Evolutionary conservation across 2,888 invertebrate genomes (phyloP).

Genomic region (Galeopsomyia nigrocyanea): DNA sequence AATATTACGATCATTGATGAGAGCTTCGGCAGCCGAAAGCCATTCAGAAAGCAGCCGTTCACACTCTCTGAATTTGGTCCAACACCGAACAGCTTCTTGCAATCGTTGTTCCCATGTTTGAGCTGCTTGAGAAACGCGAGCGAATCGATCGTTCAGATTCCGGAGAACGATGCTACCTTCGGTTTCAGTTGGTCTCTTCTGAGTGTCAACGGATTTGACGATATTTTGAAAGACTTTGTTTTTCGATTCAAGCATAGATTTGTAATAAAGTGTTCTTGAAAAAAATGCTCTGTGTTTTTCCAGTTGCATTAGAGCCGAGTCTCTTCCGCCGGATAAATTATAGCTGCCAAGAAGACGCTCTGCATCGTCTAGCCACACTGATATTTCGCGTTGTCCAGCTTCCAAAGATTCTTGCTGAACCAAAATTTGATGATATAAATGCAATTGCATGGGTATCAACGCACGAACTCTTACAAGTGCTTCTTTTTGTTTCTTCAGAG

Average conservation of each 20-base stretch:
- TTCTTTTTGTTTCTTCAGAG: conserved; percentile 90
- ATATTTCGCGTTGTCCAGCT: conserved; percentile 87
- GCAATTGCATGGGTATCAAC: conserved; percentile 84
- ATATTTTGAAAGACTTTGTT: conserved; percentile 93
- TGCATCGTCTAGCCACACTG: conserved; percentile 88
- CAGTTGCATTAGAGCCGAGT: conserved; percentile 81
- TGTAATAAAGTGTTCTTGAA: conserved; percentile 89
- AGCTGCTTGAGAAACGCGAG: conserved; percentile 81
- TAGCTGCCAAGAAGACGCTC: conserved; percentile 78
- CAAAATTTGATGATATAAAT: conserved; percentile 84
- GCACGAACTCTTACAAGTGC: conserved; percentile 87
- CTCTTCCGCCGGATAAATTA: conserved; percentile 76
- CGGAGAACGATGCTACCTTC: conserved; percentile 82
- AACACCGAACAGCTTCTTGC: conserved; percentile 83
- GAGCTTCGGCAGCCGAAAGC: conserved; percentile 86
- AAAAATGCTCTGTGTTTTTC: conserved; percentile 90
- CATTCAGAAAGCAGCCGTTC: conserved; percentile 87
- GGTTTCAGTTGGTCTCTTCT: conserved; percentile 81
- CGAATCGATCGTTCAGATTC: conserved; percentile 87
- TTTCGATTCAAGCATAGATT: conserved; percentile 94
- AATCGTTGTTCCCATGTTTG: conserved; percentile 84
- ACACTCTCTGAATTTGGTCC: conserved; percentile 87
- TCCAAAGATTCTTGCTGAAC: conserved; percentile 93
- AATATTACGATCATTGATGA: conserved; percentile 84
- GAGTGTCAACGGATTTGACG: conserved; percentile 81